phyloP scores from a whole-genome alignment of 2,113 vertebrate species.

The Seriola quinqueradiata region DNA sequence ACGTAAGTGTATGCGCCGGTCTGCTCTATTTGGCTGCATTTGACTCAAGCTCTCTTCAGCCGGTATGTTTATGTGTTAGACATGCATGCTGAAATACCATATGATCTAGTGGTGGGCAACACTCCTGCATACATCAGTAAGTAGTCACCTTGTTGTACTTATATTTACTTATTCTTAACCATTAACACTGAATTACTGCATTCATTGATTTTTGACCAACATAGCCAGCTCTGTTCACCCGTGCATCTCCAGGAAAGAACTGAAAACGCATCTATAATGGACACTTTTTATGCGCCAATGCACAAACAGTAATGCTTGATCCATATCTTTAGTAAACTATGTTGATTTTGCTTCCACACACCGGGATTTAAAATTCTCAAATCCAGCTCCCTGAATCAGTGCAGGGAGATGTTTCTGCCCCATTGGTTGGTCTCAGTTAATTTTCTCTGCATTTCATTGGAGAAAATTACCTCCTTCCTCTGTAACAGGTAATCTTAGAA shows the following conservation, averaged over 20 bases:
- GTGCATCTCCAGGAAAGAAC: constrained; percentile 4
- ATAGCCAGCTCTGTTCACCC: not conserved
- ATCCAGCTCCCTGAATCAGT: constrained; percentile 1
- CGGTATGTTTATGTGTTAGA: not conserved
- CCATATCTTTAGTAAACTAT: not conserved
- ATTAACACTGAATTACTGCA: not conserved
- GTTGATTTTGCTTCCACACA: not conserved
- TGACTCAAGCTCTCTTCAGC: not conserved
- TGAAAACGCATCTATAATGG: not conserved
- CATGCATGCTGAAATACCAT: not conserved
- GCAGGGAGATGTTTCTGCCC: not conserved
- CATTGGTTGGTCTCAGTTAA: not conserved
- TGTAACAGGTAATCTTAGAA: constrained; percentile 23
- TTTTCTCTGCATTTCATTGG: constrained; percentile 29
- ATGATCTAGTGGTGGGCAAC: not conserved
- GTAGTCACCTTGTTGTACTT: not conserved
- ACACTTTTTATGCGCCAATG: not conserved
- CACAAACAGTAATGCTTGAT: constrained; percentile 4
- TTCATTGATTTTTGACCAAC: constrained; percentile 9
- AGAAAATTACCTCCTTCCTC: constrained; percentile 17
- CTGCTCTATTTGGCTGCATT: not conserved
- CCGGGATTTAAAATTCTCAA: constrained; percentile 5
- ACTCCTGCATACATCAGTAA: not conserved
- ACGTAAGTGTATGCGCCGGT: not conserved
- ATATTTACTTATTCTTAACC: not conserved